Evolutionary conservation across 1,140 invertebrate species (phyloP), one percentile per base, ranked within the genome.

Genomic region (Aphis craccivora): DNA sequence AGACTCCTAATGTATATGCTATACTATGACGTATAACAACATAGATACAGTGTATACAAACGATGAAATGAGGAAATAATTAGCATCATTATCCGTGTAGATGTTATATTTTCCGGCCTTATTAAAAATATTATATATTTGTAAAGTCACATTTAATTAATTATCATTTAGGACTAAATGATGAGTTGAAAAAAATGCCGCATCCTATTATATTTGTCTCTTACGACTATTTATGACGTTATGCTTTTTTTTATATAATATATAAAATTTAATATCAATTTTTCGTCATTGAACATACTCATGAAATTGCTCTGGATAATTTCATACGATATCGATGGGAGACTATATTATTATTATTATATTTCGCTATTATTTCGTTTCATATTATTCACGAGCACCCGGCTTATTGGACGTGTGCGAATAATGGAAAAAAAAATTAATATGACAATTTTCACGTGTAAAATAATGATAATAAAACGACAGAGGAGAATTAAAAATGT

Each of bases 371-470:
- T 76, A 76, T 76, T 76, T n/a, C 30, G n/a, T 76, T n/a, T n/a
- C 60, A 76, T 51, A 51, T 51, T 76, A 76, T 76, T n/a, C 14
- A 14, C 60, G n/a, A 76, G 60, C n/a, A 30, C n/a, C n/a, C 14
- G 14, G 30, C 60, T 18, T 76, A n/a, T 76, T 76, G 30, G 14
- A 76, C 60, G 18, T 76, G 30, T n/a, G 14, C 60, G 60, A 76
- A 76, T 76, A 76, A 76, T 76, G 60, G 60, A n/a, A 67, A 67
- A 76, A 67, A 76, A 76, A 76, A 76, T 76, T 67, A 18, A n/a
- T n/a, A 76, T n/a, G 30, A 14, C 60, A 76, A 76, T 76, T 76
- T 76, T 6, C 60, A 76, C 60, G 60, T 76, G n/a, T 76, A 76
- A 76, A 76, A n/a, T 67, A 67, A 76, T n/a, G n/a, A 76, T 76